phyloP scores from a whole-genome alignment of 2,113 vertebrate species.

The Sminthopsis crassicaudata region DNA sequence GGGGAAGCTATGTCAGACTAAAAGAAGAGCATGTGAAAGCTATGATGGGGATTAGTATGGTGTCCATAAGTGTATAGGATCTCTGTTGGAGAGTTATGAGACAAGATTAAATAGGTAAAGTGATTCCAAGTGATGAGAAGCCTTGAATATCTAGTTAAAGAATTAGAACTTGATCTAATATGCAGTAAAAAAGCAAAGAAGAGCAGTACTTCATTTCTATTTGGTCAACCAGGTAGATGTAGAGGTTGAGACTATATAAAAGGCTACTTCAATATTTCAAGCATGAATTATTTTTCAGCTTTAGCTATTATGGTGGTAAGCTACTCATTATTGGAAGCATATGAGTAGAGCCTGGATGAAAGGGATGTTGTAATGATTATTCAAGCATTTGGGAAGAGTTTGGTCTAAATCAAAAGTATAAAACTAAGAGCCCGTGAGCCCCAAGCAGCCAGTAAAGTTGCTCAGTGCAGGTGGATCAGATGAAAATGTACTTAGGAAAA shows the following conservation, averaged over 20 bases:
- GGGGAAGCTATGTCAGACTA: background rate
- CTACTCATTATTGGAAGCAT: background rate
- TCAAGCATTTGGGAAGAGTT: background rate
- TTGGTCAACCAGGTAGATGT: background rate
- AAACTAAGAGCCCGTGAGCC: background rate
- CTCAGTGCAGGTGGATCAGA: background rate
- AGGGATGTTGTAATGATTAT: background rate
- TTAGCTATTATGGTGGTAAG: background rate
- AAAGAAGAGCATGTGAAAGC: background rate
- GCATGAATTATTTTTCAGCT: background rate
- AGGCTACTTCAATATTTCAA: background rate
- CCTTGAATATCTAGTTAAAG: background rate
- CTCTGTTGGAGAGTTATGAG: background rate
- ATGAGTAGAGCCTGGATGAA: background rate
- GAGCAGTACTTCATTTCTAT: background rate
- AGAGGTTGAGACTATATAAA: background rate
- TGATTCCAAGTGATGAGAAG: background rate
- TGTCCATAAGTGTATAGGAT: background rate
- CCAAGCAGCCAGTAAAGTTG: background rate
- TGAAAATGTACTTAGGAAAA: background rate
- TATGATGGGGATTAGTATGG: background rate
- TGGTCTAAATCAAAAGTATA: background rate
- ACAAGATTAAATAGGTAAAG: background rate
- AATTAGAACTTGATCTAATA: background rate
- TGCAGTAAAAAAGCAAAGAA: background rate